Evolutionary conservation across 2,113 vertebrate genomes (phyloP).

Genomic region (Aptenodytes patagonicus): DNA sequence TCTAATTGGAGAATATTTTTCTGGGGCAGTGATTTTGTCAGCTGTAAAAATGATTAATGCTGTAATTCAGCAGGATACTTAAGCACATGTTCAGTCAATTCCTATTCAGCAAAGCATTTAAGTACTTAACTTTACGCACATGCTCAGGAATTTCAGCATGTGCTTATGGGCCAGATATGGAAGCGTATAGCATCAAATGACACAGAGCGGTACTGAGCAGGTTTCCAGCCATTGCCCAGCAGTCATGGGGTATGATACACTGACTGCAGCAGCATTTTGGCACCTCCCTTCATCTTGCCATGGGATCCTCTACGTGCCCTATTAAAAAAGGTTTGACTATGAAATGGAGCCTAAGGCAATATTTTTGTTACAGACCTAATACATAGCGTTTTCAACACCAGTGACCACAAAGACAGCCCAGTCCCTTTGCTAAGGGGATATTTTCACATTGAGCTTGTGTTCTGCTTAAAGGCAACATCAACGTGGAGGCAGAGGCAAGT

Average conservation of each 20-base stretch:
- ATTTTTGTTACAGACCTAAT: background rate
- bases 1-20: conserved; percentile 71
- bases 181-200: background rate
- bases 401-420: background rate
- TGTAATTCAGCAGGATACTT: conserved; percentile 59
- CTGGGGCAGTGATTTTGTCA: conserved; percentile 66
- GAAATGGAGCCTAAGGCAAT: background rate
- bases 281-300: background rate
- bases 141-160: conserved; percentile 48
- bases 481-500: background rate
- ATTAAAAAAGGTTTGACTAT: background rate
- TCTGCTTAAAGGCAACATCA: background rate
- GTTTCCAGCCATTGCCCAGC: background rate
- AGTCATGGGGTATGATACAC: background rate
- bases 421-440: background rate
- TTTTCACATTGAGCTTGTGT: background rate
- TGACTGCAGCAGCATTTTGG: background rate
- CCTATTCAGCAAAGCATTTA: conserved; percentile 63
- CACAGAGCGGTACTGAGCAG: background rate
- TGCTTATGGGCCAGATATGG: background rate
- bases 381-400: background rate
- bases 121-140: conserved; percentile 61
- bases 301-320: background rate
- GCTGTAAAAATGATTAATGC: conserved; percentile 69
- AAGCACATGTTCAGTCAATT: conserved; percentile 70